These are phyloP conservation scores for Romanogobio albipinnatus DNA, from an alignment of 2,113 vertebrate species.

Conservation along the genomic window DNA sequence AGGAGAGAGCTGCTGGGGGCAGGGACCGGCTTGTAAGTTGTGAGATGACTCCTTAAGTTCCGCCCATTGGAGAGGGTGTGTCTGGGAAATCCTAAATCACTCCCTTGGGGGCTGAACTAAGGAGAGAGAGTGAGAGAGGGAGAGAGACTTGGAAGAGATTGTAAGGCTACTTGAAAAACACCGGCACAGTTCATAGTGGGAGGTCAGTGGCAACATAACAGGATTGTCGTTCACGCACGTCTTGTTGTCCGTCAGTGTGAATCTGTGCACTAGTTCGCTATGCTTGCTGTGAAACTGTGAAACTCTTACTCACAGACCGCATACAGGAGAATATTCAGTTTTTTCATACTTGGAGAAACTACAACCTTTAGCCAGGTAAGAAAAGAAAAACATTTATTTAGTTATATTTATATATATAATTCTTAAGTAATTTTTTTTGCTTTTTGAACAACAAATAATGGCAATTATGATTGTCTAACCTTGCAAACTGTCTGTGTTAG, in stretches of 20 bases:
- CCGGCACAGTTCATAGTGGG: slow-evolving; percentile 44
- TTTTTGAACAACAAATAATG: neutral
- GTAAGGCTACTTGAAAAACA: slow-evolving; percentile 48
- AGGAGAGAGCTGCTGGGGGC: slow-evolving; percentile 61
- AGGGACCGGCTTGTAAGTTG: slow-evolving; percentile 29
- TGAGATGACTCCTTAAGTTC: slow-evolving; percentile 62
- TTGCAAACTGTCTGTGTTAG: neutral
- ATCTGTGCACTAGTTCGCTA: slow-evolving; percentile 32
- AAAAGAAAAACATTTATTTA: neutral
- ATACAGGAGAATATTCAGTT: neutral
- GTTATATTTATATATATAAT: neutral
- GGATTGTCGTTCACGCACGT: slow-evolving; percentile 28
- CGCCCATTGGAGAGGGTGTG: slow-evolving; percentile 75
- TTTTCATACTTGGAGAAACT: slow-evolving; percentile 12
- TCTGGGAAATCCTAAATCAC: slow-evolving; percentile 71
- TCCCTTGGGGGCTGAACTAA: slow-evolving; percentile 65
- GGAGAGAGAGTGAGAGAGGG: neutral
- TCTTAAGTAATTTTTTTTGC: neutral
- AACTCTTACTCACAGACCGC: slow-evolving; percentile 15
- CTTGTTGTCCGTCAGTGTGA: slow-evolving; percentile 40
- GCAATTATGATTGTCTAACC: neutral
- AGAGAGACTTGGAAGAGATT: slow-evolving; percentile 42
- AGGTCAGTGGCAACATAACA: slow-evolving; percentile 35
- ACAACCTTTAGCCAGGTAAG: slow-evolving; percentile 50
- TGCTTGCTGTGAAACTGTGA: slow-evolving; percentile 41